A percentile compares a stretch with the other conserved stretches of the same genome.
phyloP scores from a whole-genome alignment of 2,888 invertebrate genomes.

The Eilema caniola region DNA sequence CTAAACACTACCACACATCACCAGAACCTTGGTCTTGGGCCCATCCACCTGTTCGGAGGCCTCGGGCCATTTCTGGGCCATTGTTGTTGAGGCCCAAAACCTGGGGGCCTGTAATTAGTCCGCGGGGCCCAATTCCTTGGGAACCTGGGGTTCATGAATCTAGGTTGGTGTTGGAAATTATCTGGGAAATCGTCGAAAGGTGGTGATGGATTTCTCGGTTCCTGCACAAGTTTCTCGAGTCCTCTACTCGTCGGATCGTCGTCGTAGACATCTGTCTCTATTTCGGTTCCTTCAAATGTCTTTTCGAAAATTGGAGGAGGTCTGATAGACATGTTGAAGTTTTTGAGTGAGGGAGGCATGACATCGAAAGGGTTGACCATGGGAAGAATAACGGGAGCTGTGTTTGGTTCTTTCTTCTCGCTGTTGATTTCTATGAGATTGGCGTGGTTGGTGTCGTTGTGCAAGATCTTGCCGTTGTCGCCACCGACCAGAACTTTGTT shows the following conservation, averaged over 20 bases:
- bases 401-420: slow-evolving; percentile 56
- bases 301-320: slow-evolving; percentile 35
- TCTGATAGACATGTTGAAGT: slow-evolving; percentile 54
- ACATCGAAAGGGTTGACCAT: slow-evolving; percentile 75
- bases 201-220: slow-evolving; percentile 49
- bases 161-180: slow-evolving; percentile 57
- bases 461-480: slow-evolving; percentile 66
- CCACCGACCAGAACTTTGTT: slow-evolving; percentile 82
- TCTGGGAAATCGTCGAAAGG: slow-evolving; percentile 57
- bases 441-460: slow-evolving; percentile 58
- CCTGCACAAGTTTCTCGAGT: slow-evolving; percentile 46
- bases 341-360: slow-evolving; percentile 69
- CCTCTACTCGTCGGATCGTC: slow-evolving; percentile 66
- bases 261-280: slow-evolving; percentile 64
- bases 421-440: slow-evolving; percentile 68
- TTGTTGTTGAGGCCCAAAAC: slow-evolving; percentile 58
- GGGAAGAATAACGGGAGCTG: slow-evolving; percentile 63
- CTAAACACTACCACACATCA: slow-evolving; percentile 58
- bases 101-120: slow-evolving; percentile 67
- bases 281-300: slow-evolving; percentile 42
- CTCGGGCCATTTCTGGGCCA: slow-evolving; percentile 76
- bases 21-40: slow-evolving; percentile 82
- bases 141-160: slow-evolving; percentile 69
- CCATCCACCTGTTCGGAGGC: slow-evolving; percentile 73
- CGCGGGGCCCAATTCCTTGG: slow-evolving; percentile 79